A percentile compares a stretch with the other conserved stretches of the same genome.
phyloP scores from a whole-genome alignment of 2,113 vertebrate species.

The Chroicocephalus ridibundus region DNA sequence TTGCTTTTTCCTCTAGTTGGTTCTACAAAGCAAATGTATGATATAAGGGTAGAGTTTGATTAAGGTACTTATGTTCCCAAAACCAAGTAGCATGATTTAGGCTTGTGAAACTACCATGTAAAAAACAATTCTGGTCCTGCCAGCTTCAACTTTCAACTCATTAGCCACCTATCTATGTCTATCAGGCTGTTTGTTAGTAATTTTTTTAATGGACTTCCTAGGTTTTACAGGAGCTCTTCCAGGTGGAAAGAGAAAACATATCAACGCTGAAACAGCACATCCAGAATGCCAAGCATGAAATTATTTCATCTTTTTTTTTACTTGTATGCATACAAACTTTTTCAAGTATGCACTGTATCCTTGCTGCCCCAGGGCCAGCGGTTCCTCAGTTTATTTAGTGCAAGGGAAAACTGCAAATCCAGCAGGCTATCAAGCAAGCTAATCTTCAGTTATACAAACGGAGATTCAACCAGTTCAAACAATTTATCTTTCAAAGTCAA shows the following conservation, averaged over 20 bases:
- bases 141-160: background rate
- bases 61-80: background rate
- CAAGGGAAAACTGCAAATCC: constrained; percentile 21
- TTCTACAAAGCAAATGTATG: background rate
- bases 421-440: background rate
- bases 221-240: background rate
- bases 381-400: background rate
- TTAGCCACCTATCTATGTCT: background rate
- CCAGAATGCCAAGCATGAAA: background rate
- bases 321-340: background rate
- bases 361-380: background rate
- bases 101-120: background rate
- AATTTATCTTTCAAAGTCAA: constrained; percentile 39
- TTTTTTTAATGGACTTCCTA: background rate
- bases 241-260: background rate
- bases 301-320: constrained; percentile 1
- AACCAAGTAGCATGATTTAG: background rate
- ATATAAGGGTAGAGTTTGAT: background rate
- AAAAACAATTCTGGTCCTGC: background rate
- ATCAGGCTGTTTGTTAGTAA: background rate
- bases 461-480: constrained; percentile 19
- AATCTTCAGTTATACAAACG: background rate
- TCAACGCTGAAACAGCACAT: background rate
- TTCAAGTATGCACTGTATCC: background rate
- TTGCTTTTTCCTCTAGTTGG: background rate